phyloP scores from a whole-genome alignment of 2,888 invertebrate species.

The Sialis fuliginosa region DNA sequence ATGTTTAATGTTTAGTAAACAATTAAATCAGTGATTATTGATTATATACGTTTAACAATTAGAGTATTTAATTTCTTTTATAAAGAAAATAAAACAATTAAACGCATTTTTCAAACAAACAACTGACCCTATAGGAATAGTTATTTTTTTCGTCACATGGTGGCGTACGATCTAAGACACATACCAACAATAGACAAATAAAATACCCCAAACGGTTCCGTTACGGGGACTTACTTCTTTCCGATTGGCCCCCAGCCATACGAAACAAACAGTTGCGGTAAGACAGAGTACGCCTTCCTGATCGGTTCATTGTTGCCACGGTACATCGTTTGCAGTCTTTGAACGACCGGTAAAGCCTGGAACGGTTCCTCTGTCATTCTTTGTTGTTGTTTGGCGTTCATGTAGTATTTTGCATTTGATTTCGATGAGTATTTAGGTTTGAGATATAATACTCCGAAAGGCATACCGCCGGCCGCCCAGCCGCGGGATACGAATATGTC shows the following conservation, averaged over 20 bases:
- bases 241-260: constrained; percentile 34
- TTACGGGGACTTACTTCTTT: constrained; percentile 15
- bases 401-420: neutral
- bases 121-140: no score
- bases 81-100: no score
- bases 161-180: no score
- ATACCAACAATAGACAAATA: no score
- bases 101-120: no score
- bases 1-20: no score
- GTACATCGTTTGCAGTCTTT: constrained; percentile 2
- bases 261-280: constrained; percentile 32
- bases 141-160: no score
- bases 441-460: constrained; percentile 31
- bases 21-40: no score
- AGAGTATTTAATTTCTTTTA: no score
- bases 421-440: constrained; percentile 15
- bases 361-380: constrained; percentile 8
- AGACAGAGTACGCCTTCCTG: constrained; percentile 21
- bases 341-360: neutral
- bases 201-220: no score
- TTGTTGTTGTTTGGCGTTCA: neutral
- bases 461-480: constrained; percentile 34
- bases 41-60: no score
- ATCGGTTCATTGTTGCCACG: constrained; percentile 7
- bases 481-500: constrained; percentile 27